Evolutionary conservation across 53 echinoderm and acorn worm species (phyloP), one percentile per base, ranked within the genome.

Genomic region (Antedon mediterranea): DNA sequence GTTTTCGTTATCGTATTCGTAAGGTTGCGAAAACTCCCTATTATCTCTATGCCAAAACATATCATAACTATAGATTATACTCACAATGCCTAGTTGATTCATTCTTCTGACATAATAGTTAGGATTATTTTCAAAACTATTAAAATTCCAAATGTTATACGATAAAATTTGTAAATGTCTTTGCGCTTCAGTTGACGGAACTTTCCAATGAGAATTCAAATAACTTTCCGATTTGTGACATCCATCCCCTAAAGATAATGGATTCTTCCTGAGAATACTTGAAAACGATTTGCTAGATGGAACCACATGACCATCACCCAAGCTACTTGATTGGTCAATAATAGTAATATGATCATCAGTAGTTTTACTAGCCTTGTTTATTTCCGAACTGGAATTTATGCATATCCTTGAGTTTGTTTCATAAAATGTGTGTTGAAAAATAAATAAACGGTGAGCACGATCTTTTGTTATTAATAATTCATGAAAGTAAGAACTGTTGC

Each of bases 81-180:
- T 79, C 80, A 95, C 84, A 71, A 87, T 81, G 23, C 95, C 95
- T 71, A 95, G 77, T 13, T 72, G 85, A 0, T 78, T 31, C 33
- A 91, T 82, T 82, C 95, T 85, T 33, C 75, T 43, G 29, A 77
- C 41, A 78, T 93, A 93, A 32, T 88, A 73, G 73, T 72, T 43
- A 31, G 71, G 33, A 26, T 79, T 79, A 8, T 26, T 4, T 18
- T 43, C 28, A 27, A 82, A 23, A 29, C 85, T 82, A 43, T 95
- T 90, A 43, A 95, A 95, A 77, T 95, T 95, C 95, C 95, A 95
- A 72, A 95, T 89, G 74, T 95, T 95, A 43, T 91, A 91, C 8
- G 95, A 85, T 30, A 84, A 73, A 37, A 95, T 43, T 6, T 43
- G 82, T 0, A 87, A 43, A 71, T 31, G 5, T 71, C 27, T 31